These are phyloP conservation scores for Selenia dentaria DNA, from an alignment of 2,888 invertebrate genomes.

Conservation along the genomic window DNA sequence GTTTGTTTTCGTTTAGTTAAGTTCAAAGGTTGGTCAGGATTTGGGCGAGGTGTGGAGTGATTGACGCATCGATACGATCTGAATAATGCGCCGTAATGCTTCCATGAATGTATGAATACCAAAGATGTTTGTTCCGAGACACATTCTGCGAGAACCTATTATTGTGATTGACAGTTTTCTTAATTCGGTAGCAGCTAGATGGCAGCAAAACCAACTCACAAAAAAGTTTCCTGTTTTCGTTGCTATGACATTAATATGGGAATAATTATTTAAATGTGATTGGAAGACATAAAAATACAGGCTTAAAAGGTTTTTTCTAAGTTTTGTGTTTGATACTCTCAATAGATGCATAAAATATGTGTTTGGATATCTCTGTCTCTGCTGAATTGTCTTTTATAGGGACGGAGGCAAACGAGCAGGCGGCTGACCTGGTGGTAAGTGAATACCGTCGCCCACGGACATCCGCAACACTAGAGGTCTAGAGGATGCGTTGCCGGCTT, in stretches of 20 bases:
- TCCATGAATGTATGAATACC: slow-evolving; percentile 68
- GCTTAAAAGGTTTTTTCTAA: no score
- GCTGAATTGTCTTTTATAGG: no score
- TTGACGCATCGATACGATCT: slow-evolving; percentile 59
- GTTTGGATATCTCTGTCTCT: no score
- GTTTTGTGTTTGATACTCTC: no score
- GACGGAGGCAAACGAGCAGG: no score
- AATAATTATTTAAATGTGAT: background rate
- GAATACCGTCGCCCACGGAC: no score
- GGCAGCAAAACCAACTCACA: slow-evolving; percentile 30
- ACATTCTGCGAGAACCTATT: slow-evolving; percentile 39
- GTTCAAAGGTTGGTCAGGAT: background rate
- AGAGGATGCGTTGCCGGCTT: no score
- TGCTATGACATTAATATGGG: background rate
- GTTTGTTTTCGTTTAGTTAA: slow-evolving; percentile 1
- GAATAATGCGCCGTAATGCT: slow-evolving; percentile 53
- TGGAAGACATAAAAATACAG: background rate
- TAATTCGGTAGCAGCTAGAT: slow-evolving; percentile 8
- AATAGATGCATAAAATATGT: no score
- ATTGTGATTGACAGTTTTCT: slow-evolving; percentile 41
- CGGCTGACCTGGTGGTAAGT: no score
- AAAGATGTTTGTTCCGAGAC: slow-evolving; percentile 45
- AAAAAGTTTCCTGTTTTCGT: slow-evolving; percentile 46
- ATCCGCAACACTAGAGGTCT: no score
- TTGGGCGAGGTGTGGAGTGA: slow-evolving; percentile 50